Base-by-base conservation (phyloP, 2,113 vertebrate species). In the Eretmochelys imbricata region DNA sequence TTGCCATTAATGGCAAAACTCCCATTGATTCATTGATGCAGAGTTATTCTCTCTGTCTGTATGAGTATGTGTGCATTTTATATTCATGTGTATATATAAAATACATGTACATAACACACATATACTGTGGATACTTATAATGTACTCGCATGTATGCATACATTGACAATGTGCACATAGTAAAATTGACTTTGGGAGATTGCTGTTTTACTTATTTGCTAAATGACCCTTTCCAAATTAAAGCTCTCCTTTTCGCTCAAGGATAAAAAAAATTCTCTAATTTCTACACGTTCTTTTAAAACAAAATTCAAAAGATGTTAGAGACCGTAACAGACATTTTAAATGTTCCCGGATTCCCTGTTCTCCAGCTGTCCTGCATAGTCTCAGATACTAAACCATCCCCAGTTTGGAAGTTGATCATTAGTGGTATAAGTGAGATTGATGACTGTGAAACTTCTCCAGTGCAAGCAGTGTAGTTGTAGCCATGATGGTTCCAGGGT, bases 371-470 rank as follows among this genome's bases (percentile, higher is more conserved):
- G 50, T 85, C 27, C 50, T 89, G 86, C 76, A 88, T 89, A 85
- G 57, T 3, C 13, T 91, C 51, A 42, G 59, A 55, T 8, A 55
- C 8, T 29, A 49, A 90, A 91, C 12, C 38, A 57, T 81, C 62
- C 42, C 82, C 5, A 8, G 22, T 85, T 27, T 54, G 79, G 91
- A 95, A 93, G 31, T 27, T 82, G 42, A 88, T 82, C 89, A 88
- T 91, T 89, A 90, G 89, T 85, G 87, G 62, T 31, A 72, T n/a
- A 92, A 92, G 79, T 80, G 20, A 25, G 85, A 84, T 22, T 83
- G 84, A 82, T 31, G 16, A 82, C 59, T 25, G 20, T 20, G 49
- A 24, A 84, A 82, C 65, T 69, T 69, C 35, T 19, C 8, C 35
- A 69, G 65, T 38, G 19, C 65, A 69, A 20, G 16, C 35, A n/a